phyloP scores from a whole-genome alignment of 30 jellyfish, hydroid and myxozoan genomes.

The Hydractinia symbiolongicarpus region DNA sequence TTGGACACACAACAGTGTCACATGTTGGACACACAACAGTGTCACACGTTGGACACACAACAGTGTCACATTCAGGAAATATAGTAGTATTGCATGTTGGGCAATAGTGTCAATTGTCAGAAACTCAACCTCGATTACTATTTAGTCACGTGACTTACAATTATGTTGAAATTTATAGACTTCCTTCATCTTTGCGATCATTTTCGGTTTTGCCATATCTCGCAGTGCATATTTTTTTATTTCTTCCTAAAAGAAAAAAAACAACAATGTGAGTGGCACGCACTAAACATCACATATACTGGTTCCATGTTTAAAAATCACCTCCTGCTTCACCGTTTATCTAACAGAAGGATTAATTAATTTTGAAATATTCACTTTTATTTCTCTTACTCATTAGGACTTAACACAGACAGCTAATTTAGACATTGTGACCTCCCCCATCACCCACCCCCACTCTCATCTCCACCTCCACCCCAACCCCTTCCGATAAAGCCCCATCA shows the following conservation, averaged over 20 bases:
- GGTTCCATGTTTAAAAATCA: too few relatives aligned
- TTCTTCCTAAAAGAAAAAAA: constrained; percentile 35
- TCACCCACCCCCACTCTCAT: neutral
- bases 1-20: too few relatives aligned
- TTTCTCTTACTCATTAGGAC: neutral
- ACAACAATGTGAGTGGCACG: neutral
- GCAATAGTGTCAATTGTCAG: too few relatives aligned
- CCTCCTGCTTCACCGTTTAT: too few relatives aligned
- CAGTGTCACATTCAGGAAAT: too few relatives aligned
- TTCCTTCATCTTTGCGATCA: constrained; percentile 84
- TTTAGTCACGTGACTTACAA: constrained; percentile 35
- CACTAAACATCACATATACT: neutral
- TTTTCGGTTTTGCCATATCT: constrained; percentile 47
- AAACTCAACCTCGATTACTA: too few relatives aligned
- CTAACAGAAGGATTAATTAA: too few relatives aligned
- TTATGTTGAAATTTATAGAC: constrained; percentile 68
- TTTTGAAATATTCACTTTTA: neutral
- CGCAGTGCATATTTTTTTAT: constrained; percentile 59
- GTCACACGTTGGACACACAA: too few relatives aligned
- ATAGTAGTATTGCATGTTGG: too few relatives aligned
- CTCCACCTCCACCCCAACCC: neutral
- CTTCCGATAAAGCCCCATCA: neutral
- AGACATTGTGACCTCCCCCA: neutral
- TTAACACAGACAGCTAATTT: neutral
- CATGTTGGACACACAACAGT: too few relatives aligned